Base-by-base conservation (phyloP, 2,888 invertebrate species). In the Oscheius sp. region DNA sequence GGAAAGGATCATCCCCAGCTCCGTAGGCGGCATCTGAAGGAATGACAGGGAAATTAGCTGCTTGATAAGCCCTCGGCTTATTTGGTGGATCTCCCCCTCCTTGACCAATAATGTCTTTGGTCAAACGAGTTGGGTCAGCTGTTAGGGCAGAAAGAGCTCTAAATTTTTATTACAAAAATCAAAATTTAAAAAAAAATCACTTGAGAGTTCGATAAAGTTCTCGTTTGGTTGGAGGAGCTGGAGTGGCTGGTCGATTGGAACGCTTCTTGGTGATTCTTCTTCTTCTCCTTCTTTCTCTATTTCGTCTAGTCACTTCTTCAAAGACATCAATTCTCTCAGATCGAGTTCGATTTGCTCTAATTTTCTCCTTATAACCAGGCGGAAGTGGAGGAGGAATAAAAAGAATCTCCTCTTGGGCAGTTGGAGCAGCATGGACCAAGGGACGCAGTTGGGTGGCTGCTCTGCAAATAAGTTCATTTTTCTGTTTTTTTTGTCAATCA, bases 11-110 rank as follows among this genome's bases (percentile, higher is more conserved):
- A 50, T 74, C 74, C 17, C 70, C 69, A 23, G 71, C 65, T 34
- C 67, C 63, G 17, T 70, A 72, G 1, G 73, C 64, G 0, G 76
- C 71, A 27, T 79, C 79, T 0, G 79, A 75, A n/a, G 77, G 76
- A 1, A 78, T 69, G 6, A 79, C 71, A n/a, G 79, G 79, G 27
- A 79, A 61, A 10, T n/a, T n/a, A 3, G 45, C 61, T 31, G 66
- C 64, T 20, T 27, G 48, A 33, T 33, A 20, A 6, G 39, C 42
- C 6, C 17, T 39, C 1, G 65, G 23, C n/a, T 34, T 20, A 10
- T 12, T 8, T 61, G 10, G 39, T 12, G 20, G 25, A 12, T 48
- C 27, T 1, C 1, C 2, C 5, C 48, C 50, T 4, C 57, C 42
- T 17, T 50, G 67, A 5, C 46, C 37, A 34, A 53, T 20, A 2